Evolutionary conservation across 2,797 vertebrate genomes (phyloP).

Genomic region (Lepilemur ruficaudatus): DNA sequence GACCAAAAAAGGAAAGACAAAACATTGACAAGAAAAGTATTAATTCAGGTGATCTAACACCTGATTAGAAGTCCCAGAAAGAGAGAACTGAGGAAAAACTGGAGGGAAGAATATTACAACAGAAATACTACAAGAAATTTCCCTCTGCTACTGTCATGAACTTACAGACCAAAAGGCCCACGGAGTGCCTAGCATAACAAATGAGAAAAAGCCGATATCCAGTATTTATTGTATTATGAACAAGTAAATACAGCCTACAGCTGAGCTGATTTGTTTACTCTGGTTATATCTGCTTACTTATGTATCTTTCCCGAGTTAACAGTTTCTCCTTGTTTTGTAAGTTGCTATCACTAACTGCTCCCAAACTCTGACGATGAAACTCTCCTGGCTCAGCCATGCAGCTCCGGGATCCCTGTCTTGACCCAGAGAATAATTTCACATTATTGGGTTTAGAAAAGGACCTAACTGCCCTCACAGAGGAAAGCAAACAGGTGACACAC

Average conservation of each 20-base stretch:
- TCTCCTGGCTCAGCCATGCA: neutral
- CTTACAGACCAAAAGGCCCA: too few species aligned
- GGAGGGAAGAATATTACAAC: too few species aligned
- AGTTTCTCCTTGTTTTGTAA: neutral
- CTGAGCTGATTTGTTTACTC: neutral
- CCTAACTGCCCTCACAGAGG: neutral
- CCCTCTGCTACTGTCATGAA: neutral
- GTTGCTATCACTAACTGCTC: neutral
- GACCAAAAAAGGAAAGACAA: neutral
- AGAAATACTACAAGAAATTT: neutral
- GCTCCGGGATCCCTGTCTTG: neutral
- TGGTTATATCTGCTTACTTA: neutral
- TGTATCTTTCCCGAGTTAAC: neutral
- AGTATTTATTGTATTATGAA: too few species aligned
- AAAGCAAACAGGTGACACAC: neutral
- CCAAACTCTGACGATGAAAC: neutral
- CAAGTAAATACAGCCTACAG: fast-evolving
- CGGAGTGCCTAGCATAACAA: neutral
- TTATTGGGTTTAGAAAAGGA: neutral
- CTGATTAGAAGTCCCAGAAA: neutral
- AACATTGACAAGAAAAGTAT: neutral
- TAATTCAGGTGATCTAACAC: neutral
- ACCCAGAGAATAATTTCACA: neutral
- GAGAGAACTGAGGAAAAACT: neutral
- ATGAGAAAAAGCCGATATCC: too few species aligned